Percentiles rank a stretch among this genome's conserved stretches.
phyloP scores from a whole-genome alignment of 1,140 invertebrate genomes.

The Chironomus striatipennis region DNA sequence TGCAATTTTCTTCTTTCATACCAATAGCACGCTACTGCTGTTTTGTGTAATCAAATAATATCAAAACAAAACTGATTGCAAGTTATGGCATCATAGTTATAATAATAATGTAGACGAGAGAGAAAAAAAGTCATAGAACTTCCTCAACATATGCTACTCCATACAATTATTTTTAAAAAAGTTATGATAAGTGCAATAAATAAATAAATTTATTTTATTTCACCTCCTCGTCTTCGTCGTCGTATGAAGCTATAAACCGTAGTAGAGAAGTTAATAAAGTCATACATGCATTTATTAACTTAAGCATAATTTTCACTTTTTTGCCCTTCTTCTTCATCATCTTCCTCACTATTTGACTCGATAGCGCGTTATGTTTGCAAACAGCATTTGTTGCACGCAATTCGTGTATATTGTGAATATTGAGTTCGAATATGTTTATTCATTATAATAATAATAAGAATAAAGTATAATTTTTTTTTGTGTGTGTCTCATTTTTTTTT shows the following conservation, averaged over 20 bases:
- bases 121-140: no score
- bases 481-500: no score
- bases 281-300: constrained; percentile 3
- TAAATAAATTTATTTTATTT: background rate
- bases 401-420: background rate
- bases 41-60: no score
- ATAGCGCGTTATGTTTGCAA: background rate
- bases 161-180: background rate
- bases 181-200: constrained; percentile 14
- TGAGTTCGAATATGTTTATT: no score
- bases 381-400: constrained; percentile 6
- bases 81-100: no score
- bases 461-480: no score
- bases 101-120: no score
- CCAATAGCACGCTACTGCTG: no score
- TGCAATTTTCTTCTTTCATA: no score
- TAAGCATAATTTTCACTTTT: background rate
- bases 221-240: background rate
- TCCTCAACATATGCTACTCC: background rate
- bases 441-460: no score
- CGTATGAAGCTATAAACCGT: background rate
- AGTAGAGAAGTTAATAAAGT: background rate
- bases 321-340: background rate
- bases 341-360: background rate
- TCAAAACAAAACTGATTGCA: no score